These are phyloP conservation scores for Gryon sp. DNA, from an alignment of 1,140 invertebrate species.

Conservation along the genomic window DNA sequence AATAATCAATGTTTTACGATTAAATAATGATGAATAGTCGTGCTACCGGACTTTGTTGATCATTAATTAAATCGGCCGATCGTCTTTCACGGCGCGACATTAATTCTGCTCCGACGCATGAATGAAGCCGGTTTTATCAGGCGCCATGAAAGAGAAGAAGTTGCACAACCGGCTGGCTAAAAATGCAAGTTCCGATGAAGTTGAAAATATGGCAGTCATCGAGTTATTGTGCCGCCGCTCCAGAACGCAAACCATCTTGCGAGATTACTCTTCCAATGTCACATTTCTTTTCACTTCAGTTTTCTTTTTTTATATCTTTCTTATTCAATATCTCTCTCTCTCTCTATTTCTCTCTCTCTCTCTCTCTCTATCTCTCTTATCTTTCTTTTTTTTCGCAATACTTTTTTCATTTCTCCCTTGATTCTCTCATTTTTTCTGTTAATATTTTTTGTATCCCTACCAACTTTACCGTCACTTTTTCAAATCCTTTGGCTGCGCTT, in stretches of 20 bases:
- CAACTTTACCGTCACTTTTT: too few relatives aligned
- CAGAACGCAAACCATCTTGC: conserved; percentile 46
- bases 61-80: conserved; percentile 62
- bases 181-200: conserved; percentile 56
- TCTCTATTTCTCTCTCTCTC: neutral
- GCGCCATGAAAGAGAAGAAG: conserved; percentile 61
- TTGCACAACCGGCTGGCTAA: conserved; percentile 60
- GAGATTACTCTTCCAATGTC: conserved; percentile 41
- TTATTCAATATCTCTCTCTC: conserved; percentile 8
- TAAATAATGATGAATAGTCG: conserved; percentile 60
- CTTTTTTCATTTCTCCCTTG: too few relatives aligned
- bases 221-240: conserved; percentile 52
- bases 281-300: conserved; percentile 32
- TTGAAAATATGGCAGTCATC: conserved; percentile 55
- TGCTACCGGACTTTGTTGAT: conserved; percentile 61
- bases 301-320: conserved; percentile 13
- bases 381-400: conserved; percentile 8
- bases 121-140: conserved; percentile 66
- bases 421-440: too few relatives aligned
- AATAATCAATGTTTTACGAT: conserved; percentile 60
- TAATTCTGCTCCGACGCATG: conserved; percentile 55
- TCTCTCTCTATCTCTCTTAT: conserved; percentile 1
- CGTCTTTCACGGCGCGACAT: conserved; percentile 59
- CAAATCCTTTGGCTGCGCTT: too few relatives aligned
- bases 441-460: too few relatives aligned